Conservation (phyloP, 1,140 invertebrate species). For the Dryas iulia region DNA sequence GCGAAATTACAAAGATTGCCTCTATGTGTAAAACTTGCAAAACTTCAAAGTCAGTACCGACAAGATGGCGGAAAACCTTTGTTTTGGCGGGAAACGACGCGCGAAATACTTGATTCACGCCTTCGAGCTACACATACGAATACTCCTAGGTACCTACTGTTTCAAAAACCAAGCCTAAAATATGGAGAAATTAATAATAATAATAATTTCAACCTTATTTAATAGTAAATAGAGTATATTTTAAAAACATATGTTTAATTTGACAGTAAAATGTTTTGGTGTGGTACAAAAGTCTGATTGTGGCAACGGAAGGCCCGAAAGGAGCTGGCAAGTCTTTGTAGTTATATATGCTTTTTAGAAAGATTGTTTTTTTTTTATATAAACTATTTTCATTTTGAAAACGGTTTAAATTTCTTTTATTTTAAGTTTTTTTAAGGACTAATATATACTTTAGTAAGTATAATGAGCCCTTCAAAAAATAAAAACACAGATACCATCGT, state of each 20-base stretch:
- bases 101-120: conserved; percentile 52
- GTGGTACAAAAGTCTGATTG: conserved; percentile 49
- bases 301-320: conserved; percentile 45
- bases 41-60: conserved; percentile 18
- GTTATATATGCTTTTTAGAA: conserved; percentile 10
- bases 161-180: background rate
- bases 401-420: too few relatives aligned
- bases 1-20: conserved; percentile 12
- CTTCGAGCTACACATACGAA: conserved; percentile 43
- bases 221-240: background rate
- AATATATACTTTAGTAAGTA: too few relatives aligned
- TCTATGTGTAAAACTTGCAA: conserved; percentile 16
- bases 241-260: background rate
- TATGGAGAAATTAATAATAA: background rate
- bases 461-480: too few relatives aligned
- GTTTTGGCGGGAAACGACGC: conserved; percentile 48
- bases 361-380: background rate
- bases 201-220: conserved; percentile 7
- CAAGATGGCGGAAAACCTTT: conserved; percentile 29
- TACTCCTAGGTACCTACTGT: background rate
- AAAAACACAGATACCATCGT: too few relatives aligned
- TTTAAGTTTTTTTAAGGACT: background rate
- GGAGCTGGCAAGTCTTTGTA: conserved; percentile 23
- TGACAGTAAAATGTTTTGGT: background rate
- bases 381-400: background rate